Conservation (phyloP, 2,113 vertebrate genomes). For the Anas platyrhynchos region DNA sequence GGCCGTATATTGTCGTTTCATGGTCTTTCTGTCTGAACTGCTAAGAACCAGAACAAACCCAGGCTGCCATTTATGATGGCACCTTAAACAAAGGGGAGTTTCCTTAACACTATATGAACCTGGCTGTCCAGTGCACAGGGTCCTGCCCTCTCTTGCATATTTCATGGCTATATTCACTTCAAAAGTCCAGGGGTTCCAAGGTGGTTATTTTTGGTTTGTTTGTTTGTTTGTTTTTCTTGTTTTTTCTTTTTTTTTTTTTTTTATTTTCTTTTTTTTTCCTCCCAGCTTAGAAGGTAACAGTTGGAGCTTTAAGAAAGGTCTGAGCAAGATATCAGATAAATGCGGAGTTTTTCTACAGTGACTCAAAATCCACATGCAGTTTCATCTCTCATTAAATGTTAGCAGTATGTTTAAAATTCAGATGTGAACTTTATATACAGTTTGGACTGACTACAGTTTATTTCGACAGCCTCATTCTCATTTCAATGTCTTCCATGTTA, state of each 20-base stretch:
- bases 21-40: neutral
- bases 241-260: neutral
- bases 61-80: neutral
- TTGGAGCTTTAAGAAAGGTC: neutral
- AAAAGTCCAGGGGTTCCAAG: neutral
- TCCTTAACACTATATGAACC: accelerated
- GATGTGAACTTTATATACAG: neutral
- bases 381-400: neutral
- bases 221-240: too few species aligned
- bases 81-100: neutral
- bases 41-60: neutral
- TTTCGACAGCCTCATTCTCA: neutral
- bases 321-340: neutral
- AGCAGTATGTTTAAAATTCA: neutral
- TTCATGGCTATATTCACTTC: neutral
- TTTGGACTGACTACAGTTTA: neutral
- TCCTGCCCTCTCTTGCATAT: accelerated
- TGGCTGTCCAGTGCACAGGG: neutral
- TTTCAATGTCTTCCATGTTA: neutral
- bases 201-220: too few species aligned
- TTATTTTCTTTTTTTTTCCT: neutral
- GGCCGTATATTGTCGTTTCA: neutral
- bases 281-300: neutral
- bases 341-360: neutral
- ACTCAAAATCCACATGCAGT: neutral